phyloP scores from a whole-genome alignment of 1,140 invertebrate genomes.

The Sarcophaga peregrina region DNA sequence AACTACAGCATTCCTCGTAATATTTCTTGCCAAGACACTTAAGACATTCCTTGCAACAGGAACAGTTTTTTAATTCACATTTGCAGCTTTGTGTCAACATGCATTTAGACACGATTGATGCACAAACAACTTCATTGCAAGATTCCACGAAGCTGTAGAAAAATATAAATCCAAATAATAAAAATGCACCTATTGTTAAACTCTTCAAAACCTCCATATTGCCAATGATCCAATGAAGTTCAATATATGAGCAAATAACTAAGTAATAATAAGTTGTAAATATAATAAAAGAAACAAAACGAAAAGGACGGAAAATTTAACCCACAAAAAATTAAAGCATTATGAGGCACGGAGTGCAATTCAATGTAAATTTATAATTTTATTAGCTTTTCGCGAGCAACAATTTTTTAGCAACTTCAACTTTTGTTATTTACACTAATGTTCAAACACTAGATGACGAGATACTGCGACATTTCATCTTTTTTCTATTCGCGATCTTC shows the following conservation, averaged over 20 bases:
- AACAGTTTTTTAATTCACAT: slow-evolving; percentile 90
- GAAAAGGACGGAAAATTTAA: slow-evolving; percentile 20
- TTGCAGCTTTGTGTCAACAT: slow-evolving; percentile 95
- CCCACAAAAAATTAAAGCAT: not conserved
- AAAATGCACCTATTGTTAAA: slow-evolving; percentile 47
- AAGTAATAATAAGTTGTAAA: slow-evolving; percentile 23
- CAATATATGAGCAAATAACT: slow-evolving; percentile 13
- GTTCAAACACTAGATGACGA: slow-evolving; percentile 1
- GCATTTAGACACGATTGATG: slow-evolving; percentile 93
- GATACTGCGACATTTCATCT: not conserved
- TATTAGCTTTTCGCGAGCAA: too few relatives aligned
- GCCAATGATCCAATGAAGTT: slow-evolving; percentile 28
- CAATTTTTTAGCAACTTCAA: too few relatives aligned
- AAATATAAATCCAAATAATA: slow-evolving; percentile 54
- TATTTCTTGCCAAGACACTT: slow-evolving; percentile 88
- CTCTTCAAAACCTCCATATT: slow-evolving; percentile 60
- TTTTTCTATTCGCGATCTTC: not conserved
- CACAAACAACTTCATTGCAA: slow-evolving; percentile 64
- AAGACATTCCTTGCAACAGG: slow-evolving; percentile 93
- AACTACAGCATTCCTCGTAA: slow-evolving; percentile 94
- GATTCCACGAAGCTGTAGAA: slow-evolving; percentile 55
- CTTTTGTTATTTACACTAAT: not conserved
- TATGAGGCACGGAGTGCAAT: not conserved
- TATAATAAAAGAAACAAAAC: not conserved
- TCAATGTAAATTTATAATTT: not conserved